Conservation (phyloP, 2,888 invertebrate genomes). For the Lycia hirtaria region DNA sequence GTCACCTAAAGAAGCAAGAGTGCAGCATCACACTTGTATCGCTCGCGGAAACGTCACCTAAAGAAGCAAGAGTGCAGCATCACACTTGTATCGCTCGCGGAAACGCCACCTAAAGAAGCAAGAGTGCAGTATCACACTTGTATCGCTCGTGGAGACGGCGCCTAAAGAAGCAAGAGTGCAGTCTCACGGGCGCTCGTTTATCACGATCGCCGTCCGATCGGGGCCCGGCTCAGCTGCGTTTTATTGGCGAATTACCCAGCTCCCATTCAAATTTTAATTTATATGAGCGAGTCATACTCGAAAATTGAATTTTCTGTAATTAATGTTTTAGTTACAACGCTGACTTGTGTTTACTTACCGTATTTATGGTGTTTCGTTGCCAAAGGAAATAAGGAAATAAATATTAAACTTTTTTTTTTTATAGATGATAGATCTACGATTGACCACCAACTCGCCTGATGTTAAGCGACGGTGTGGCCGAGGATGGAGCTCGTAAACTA, state of each 20-base stretch:
- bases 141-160: not conserved
- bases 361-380: not conserved
- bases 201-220: conserved; percentile 83
- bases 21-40: not conserved
- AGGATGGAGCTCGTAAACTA: too few species aligned
- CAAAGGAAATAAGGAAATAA: not conserved
- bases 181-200: conserved; percentile 83
- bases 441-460: too few species aligned
- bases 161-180: conserved; percentile 68
- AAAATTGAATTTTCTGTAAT: conserved; percentile 55
- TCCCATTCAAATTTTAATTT: conserved; percentile 80
- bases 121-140: not conserved
- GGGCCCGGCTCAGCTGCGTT: conserved; percentile 82
- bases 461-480: too few species aligned
- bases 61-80: not conserved
- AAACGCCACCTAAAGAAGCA: not conserved
- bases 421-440: too few species aligned
- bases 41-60: not conserved
- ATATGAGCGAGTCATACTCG: conserved; percentile 60
- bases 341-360: not conserved
- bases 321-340: conserved; percentile 30
- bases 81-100: not conserved
- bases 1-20: not conserved
- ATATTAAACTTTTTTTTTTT: too few species aligned
- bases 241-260: conserved; percentile 79